Conservation (phyloP, 2,888 invertebrate species). For the Drosophila mettleri region DNA sequence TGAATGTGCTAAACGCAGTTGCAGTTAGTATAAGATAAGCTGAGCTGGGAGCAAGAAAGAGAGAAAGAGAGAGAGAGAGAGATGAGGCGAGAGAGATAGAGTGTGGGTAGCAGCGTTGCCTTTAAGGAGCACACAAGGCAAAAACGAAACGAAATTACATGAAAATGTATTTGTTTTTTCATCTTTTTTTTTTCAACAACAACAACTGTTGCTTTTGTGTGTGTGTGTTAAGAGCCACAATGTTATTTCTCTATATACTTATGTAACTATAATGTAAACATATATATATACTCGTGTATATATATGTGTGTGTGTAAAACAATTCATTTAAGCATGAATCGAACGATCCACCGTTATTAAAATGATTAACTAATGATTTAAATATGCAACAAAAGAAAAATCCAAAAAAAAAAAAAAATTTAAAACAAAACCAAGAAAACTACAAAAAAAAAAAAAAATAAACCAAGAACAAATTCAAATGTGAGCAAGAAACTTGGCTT, state of each 20-base stretch:
- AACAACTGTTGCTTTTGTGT: constrained; percentile 6
- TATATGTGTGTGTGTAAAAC: constrained; percentile 34
- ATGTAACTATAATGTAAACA: constrained; percentile 48
- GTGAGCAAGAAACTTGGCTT: constrained; percentile 28
- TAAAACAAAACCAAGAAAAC: constrained; percentile 30
- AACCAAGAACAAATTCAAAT: constrained; percentile 43
- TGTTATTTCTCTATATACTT: constrained; percentile 57
- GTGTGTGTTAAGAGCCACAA: constrained; percentile 33
- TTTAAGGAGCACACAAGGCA: constrained; percentile 29
- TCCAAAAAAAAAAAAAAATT: constrained; percentile 30
- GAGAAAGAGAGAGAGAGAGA: neutral
- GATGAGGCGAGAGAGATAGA: neutral
- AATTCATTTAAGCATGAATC: constrained; percentile 79
- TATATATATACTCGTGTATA: constrained; percentile 15
- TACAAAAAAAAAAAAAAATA: constrained; percentile 1
- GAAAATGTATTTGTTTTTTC: constrained; percentile 19
- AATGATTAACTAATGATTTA: constrained; percentile 71
- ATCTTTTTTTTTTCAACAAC: constrained; percentile 13
- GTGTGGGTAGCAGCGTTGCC: constrained; percentile 20
- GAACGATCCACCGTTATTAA: constrained; percentile 83
- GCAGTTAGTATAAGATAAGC: constrained; percentile 26
- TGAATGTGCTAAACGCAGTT: constrained; percentile 23
- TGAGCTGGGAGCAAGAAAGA: constrained; percentile 18
- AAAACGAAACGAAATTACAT: constrained; percentile 30
- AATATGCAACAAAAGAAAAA: constrained; percentile 40